Percentiles rank a stretch among this genome's conserved stretches.
Evolutionary conservation across 2,113 vertebrate genomes (phyloP).

Genomic region (Paralichthys olivaceus): DNA sequence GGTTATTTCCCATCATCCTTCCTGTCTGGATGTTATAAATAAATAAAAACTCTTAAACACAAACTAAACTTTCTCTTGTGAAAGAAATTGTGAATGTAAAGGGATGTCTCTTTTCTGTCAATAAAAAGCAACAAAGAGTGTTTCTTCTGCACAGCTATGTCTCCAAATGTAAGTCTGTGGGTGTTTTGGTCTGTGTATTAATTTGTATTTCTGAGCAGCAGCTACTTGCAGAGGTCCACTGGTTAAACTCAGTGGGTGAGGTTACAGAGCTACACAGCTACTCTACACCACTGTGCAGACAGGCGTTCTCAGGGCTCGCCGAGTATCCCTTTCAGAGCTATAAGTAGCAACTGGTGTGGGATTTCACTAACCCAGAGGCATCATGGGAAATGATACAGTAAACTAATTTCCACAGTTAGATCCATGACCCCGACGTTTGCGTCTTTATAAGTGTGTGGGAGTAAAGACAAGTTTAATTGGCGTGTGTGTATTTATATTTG

Average conservation of each 20-base stretch:
- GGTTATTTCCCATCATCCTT: constrained; percentile 7
- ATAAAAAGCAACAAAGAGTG: not conserved
- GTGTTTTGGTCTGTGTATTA: constrained; percentile 32
- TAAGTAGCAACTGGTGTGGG: constrained; percentile 81
- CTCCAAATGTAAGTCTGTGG: not conserved
- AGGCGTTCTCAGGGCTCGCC: constrained; percentile 51
- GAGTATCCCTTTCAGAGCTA: constrained; percentile 82
- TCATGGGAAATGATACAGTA: constrained; percentile 66
- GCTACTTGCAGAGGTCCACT: constrained; percentile 24
- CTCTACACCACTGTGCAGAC: constrained; percentile 75
- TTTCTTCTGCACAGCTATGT: not conserved
- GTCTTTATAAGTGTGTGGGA: constrained; percentile 19
- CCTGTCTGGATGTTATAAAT: constrained; percentile 19
- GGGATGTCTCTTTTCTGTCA: not conserved
- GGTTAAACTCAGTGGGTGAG: constrained; percentile 61
- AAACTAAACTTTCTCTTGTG: too few species aligned
- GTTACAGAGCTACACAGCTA: constrained; percentile 67
- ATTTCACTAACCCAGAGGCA: constrained; percentile 75
- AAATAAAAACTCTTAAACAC: constrained; percentile 5
- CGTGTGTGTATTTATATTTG: not conserved
- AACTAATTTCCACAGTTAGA: constrained; percentile 52
- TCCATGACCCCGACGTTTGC: not conserved
- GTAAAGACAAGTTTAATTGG: constrained; percentile 5
- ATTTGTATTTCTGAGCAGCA: constrained; percentile 32
- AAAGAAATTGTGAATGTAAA: not conserved